phyloP scores from a whole-genome alignment of 1,140 invertebrate species.

The Dinoponera quadriceps region DNA sequence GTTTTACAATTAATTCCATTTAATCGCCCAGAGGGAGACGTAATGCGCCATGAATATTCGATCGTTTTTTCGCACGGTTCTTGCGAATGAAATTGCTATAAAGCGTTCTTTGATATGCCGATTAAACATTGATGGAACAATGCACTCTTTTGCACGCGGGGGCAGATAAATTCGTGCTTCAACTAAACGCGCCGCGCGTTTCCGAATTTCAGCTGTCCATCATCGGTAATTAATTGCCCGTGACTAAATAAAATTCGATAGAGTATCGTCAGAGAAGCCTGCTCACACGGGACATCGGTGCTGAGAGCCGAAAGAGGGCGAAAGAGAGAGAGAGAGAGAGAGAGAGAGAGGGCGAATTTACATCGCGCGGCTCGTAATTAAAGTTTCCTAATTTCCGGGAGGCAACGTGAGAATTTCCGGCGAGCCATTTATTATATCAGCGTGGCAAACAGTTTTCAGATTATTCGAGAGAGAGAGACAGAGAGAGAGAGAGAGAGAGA shows the following conservation, averaged over 20 bases:
- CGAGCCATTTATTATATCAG: conserved; percentile 39
- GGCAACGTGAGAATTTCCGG: conserved; percentile 31
- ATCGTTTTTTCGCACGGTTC: too few relatives aligned
- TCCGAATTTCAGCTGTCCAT: neutral
- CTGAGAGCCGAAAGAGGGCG: too few relatives aligned
- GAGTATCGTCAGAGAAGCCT: neutral
- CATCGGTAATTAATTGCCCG: conserved; percentile 17
- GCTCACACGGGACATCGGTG: neutral
- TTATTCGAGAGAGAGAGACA: conserved; percentile 7
- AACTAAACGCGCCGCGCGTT: neutral
- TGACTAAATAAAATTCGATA: conserved; percentile 43
- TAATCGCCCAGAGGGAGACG: neutral
- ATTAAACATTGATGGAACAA: neutral
- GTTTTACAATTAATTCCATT: conserved; percentile 14
- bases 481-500: too few relatives aligned
- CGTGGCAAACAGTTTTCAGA: conserved; percentile 28
- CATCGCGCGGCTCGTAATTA: conserved; percentile 23
- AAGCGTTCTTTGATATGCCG: conserved; percentile 3
- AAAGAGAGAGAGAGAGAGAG: too few relatives aligned
- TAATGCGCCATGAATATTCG: too few relatives aligned
- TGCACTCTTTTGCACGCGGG: neutral
- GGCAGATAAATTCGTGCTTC: neutral
- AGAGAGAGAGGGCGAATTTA: neutral
- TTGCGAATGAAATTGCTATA: neutral
- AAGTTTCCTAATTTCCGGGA: conserved; percentile 51